These are phyloP conservation scores for Microcebus griseorufus DNA, from an alignment of 2,113 vertebrate species.

Conservation along the genomic window DNA sequence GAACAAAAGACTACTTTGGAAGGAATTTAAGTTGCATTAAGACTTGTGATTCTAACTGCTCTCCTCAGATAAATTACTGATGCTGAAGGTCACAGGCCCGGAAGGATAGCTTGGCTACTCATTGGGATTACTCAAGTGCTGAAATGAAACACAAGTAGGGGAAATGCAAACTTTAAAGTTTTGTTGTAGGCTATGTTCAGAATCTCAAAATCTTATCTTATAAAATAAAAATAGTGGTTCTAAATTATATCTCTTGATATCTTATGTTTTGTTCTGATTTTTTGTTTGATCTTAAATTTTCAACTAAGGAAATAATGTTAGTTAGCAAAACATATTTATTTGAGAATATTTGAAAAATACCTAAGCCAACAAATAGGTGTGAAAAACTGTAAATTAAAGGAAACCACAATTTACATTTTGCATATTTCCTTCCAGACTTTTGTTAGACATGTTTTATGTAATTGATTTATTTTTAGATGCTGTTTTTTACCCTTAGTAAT, in stretches of 20 bases:
- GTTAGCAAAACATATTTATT: neutral
- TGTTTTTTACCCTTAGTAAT: slow-evolving; percentile 15
- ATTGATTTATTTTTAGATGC: slow-evolving; percentile 15
- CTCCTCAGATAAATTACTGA: neutral
- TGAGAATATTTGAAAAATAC: slow-evolving; percentile 14
- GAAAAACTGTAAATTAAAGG: neutral
- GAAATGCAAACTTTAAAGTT: neutral
- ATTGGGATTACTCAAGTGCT: neutral
- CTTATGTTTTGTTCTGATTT: neutral
- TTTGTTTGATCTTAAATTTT: neutral
- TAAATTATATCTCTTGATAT: neutral
- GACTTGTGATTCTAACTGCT: neutral
- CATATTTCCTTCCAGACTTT: neutral
- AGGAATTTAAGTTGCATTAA: slow-evolving; percentile 28
- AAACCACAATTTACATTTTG: slow-evolving; percentile 12
- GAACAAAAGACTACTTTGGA: neutral
- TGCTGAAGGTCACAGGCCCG: neutral
- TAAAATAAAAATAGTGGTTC: slow-evolving; percentile 8
- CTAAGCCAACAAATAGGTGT: neutral
- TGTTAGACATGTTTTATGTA: neutral
- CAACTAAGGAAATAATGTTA: neutral
- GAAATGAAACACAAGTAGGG: neutral
- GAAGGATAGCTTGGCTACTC: neutral
- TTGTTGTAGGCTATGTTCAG: neutral
- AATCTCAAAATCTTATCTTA: neutral